Percentiles rank a stretch among this genome's conserved stretches.
Conservation (phyloP, 2,113 vertebrate genomes). For the Onychorhynchus coronatus region DNA sequence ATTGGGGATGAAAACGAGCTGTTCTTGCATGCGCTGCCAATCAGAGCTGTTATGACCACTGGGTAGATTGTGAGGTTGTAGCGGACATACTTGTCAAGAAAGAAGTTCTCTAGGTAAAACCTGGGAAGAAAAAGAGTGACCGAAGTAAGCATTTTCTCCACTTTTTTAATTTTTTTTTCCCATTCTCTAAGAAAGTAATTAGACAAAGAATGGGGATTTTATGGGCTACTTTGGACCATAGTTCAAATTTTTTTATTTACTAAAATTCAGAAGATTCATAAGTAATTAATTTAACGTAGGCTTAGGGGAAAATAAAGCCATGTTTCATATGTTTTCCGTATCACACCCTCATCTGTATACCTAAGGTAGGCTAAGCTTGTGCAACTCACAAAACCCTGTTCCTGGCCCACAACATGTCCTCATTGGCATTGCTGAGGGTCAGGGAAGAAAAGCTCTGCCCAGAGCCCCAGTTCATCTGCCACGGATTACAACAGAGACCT, state of each 20-base stretch:
- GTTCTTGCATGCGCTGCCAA: slow-evolving; percentile 64
- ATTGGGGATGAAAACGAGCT: slow-evolving; percentile 28
- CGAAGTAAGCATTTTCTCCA: background rate
- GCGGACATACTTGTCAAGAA: slow-evolving; percentile 78
- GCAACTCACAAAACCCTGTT: background rate
- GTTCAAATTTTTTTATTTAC: background rate
- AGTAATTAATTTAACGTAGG: background rate
- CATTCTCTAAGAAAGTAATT: background rate
- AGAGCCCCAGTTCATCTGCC: background rate
- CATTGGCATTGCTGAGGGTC: background rate
- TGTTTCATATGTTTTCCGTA: background rate
- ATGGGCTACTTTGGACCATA: background rate
- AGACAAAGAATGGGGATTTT: background rate
- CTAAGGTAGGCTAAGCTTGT: background rate
- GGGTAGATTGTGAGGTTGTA: slow-evolving; percentile 79
- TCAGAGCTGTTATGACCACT: slow-evolving; percentile 75
- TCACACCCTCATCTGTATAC: background rate
- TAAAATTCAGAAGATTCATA: background rate
- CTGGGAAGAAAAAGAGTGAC: slow-evolving; percentile 41
- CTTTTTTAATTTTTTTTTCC: no score
- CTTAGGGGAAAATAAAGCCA: background rate
- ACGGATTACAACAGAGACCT: background rate
- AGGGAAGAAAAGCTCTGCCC: background rate
- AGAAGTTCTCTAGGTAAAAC: slow-evolving; percentile 81
- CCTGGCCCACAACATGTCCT: background rate